A percentile compares a stretch with the other conserved stretches of the same genome.
phyloP scores from a whole-genome alignment of 2,797 vertebrate genomes.

The Pelobates cultripes region DNA sequence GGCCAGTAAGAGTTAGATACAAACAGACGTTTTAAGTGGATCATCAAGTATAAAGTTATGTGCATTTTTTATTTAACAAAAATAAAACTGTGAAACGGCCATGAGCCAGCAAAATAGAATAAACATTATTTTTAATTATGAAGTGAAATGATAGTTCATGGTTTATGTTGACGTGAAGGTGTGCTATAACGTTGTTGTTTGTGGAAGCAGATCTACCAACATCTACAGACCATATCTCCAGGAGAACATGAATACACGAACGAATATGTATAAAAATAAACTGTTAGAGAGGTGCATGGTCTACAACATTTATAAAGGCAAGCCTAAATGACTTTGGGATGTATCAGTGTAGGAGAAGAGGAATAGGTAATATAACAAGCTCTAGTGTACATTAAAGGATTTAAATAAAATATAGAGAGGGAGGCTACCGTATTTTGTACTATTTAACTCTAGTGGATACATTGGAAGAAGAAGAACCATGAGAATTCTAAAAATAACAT shows the following conservation, averaged over 20 bases:
- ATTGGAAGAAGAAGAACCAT: too few relatives aligned
- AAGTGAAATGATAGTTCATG: too few relatives aligned
- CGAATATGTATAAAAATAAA: background rate
- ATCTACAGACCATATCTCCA: background rate
- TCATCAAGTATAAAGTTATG: background rate
- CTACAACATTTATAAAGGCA: conserved; percentile 2
- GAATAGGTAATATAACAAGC: background rate
- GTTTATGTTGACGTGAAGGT: too few relatives aligned
- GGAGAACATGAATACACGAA: background rate
- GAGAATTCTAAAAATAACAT: too few relatives aligned
- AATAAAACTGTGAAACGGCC: too few relatives aligned
- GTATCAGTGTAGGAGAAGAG: background rate
- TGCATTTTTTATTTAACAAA: background rate
- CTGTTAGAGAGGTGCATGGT: conserved; percentile 10
- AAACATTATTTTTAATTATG: background rate
- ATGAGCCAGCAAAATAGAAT: background rate
- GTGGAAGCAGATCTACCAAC: background rate
- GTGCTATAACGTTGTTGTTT: too few relatives aligned
- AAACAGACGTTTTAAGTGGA: background rate
- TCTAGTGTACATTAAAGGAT: background rate
- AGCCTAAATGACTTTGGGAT: conserved; percentile 9
- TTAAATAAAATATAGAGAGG: too few relatives aligned
- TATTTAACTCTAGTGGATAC: background rate
- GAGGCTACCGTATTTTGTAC: too few relatives aligned
- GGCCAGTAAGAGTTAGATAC: background rate